Evolutionary conservation across 2,888 invertebrate species (phyloP).

Genomic region (Pheosia gnoma): DNA sequence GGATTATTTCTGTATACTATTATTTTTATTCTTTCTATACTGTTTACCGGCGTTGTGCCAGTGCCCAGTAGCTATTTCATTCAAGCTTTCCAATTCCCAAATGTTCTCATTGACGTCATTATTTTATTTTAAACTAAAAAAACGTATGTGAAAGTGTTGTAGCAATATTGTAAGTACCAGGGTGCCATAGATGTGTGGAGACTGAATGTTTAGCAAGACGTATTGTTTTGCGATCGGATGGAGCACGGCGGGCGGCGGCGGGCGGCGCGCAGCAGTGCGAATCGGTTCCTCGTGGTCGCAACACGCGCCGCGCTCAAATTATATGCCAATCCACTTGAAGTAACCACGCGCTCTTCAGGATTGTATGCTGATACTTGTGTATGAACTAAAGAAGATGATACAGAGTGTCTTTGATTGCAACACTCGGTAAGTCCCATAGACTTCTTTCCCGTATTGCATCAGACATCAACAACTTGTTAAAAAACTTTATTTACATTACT

Average conservation of each 20-base stretch:
- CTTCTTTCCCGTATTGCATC: slow-evolving; percentile 10
- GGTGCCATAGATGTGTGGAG: slow-evolving; percentile 12
- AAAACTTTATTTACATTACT: slow-evolving; percentile 9
- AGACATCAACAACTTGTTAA: slow-evolving; percentile 20
- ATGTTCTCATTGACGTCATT: no score
- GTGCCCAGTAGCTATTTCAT: no score
- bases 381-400: slow-evolving; percentile 33
- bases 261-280: slow-evolving; percentile 33
- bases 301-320: slow-evolving; percentile 29
- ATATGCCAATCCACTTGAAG: slow-evolving; percentile 27
- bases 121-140: no score
- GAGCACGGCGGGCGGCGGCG: slow-evolving; percentile 2
- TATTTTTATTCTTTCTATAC: no score
- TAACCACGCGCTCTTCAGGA: slow-evolving; percentile 14
- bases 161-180: slow-evolving; percentile 7
- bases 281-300: slow-evolving; percentile 25
- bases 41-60: no score
- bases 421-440: slow-evolving; percentile 26
- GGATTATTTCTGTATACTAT: no score
- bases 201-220: not conserved
- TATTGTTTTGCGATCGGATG: slow-evolving; percentile 9
- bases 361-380: slow-evolving; percentile 21
- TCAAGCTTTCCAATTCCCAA: no score
- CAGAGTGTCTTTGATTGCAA: slow-evolving; percentile 21
- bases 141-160: no score